A percentile compares a stretch with the other conserved stretches of the same genome.
Evolutionary conservation across 2,888 invertebrate species (phyloP).

Genomic region (Ornithoptera alexandrae): DNA sequence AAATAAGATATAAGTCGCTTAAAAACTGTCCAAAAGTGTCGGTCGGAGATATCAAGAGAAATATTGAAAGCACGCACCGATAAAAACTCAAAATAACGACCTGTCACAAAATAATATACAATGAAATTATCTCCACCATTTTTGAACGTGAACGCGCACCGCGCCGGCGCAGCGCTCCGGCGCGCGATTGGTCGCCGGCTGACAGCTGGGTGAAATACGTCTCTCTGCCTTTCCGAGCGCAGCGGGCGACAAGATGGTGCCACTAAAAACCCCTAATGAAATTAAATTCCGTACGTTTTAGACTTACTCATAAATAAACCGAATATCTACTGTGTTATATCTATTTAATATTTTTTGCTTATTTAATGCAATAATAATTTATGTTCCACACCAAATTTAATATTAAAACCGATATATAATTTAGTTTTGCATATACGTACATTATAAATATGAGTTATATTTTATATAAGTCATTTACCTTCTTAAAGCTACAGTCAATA

Average conservation of each 20-base stretch:
- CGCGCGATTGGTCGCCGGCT: slow-evolving; percentile 63
- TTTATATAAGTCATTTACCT: slow-evolving; percentile 2
- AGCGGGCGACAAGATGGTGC: slow-evolving; percentile 77
- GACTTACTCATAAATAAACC: slow-evolving; percentile 76
- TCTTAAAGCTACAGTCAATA: slow-evolving; percentile 40
- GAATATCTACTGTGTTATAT: slow-evolving; percentile 71
- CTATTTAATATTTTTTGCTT: background rate
- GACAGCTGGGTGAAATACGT: slow-evolving; percentile 78
- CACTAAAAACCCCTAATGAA: slow-evolving; percentile 77
- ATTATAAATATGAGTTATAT: slow-evolving; percentile 23
- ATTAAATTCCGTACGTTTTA: slow-evolving; percentile 79
- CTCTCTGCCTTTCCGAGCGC: slow-evolving; percentile 60
- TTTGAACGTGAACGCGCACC: slow-evolving; percentile 67
- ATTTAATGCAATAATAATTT: background rate
- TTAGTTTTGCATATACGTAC: slow-evolving; percentile 31
- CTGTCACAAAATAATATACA: slow-evolving; percentile 80
- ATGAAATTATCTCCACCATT: slow-evolving; percentile 79
- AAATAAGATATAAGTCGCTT: slow-evolving; percentile 23
- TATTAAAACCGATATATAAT: background rate
- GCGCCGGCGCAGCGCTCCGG: slow-evolving; percentile 48
- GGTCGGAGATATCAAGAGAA: slow-evolving; percentile 50
- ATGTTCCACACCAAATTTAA: no score
- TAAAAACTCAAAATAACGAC: slow-evolving; percentile 78
- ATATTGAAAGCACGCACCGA: slow-evolving; percentile 67
- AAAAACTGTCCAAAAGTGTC: slow-evolving; percentile 26